These are phyloP conservation scores for Choristoneura fumiferana DNA, from an alignment of 1,140 invertebrate genomes.

Conservation along the genomic window DNA sequence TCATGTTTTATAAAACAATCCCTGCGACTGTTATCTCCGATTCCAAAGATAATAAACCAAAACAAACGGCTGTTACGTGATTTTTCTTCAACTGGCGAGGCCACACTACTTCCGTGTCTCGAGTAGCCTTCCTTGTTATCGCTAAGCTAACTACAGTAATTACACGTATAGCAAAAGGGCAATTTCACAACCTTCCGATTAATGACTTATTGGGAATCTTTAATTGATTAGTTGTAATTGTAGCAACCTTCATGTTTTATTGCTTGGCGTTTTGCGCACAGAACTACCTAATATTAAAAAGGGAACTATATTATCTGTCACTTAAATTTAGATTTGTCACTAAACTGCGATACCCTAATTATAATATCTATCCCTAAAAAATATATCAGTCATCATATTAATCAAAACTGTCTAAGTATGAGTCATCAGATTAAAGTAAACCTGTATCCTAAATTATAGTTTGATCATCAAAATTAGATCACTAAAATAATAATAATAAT, in stretches of 20 bases:
- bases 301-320: too few species aligned
- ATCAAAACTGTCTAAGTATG: too few species aligned
- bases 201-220: slow-evolving; percentile 13
- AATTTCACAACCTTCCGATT: slow-evolving; percentile 25
- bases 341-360: too few species aligned
- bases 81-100: slow-evolving; percentile 20
- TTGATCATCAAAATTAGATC: too few species aligned
- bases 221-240: slow-evolving; percentile 7
- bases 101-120: slow-evolving; percentile 6
- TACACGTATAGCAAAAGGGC: slow-evolving; percentile 20
- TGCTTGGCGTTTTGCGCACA: background rate
- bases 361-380: too few species aligned
- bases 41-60: slow-evolving; percentile 1
- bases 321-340: too few species aligned
- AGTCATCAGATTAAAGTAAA: too few species aligned
- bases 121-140: slow-evolving; percentile 23
- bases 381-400: too few species aligned
- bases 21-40: background rate
- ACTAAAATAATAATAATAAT: too few species aligned
- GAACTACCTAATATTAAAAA: background rate
- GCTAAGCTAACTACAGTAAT: slow-evolving; percentile 18
- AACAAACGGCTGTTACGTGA: slow-evolving; percentile 23
- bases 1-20: background rate
- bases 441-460: too few species aligned
- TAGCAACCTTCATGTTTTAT: background rate